A percentile compares a stretch with the other conserved stretches of the same genome.
These are phyloP conservation scores for Cerastis leucographa DNA, from an alignment of 2,888 invertebrate species.

Conservation along the genomic window DNA sequence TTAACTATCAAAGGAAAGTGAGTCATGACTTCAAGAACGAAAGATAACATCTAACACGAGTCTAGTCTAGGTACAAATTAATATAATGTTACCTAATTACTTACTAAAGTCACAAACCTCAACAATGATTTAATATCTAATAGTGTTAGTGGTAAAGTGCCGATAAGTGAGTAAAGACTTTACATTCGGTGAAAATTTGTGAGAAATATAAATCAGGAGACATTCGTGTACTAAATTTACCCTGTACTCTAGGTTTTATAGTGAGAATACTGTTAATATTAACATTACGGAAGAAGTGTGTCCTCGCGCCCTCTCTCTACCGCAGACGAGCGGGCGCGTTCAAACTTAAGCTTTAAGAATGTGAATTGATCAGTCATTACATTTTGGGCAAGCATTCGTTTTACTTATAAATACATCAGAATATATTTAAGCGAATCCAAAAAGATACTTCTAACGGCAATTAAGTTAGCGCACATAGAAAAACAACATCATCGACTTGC, in stretches of 20 bases:
- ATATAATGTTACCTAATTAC: conserved; percentile 81
- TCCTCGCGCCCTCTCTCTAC: conserved; percentile 59
- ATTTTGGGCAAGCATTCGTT: conserved; percentile 85
- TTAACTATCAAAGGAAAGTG: conserved; percentile 72
- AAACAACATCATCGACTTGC: conserved; percentile 73
- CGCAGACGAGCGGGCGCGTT: conserved; percentile 68
- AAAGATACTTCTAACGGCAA: conserved; percentile 62
- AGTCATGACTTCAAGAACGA: conserved; percentile 73
- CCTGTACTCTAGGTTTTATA: conserved; percentile 90
- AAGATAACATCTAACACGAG: conserved; percentile 74
- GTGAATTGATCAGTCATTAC: conserved; percentile 84
- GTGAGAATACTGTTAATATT: conserved; percentile 83
- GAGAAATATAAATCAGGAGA: conserved; percentile 86
- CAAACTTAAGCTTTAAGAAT: conserved; percentile 73
- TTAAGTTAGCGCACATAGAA: conserved; percentile 70
- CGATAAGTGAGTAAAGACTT: conserved; percentile 86
- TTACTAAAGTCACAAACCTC: conserved; percentile 85
- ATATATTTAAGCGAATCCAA: conserved; percentile 65
- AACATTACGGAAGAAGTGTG: conserved; percentile 75
- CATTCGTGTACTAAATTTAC: conserved; percentile 89
- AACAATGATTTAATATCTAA: conserved; percentile 86
- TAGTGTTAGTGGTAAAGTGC: conserved; percentile 84
- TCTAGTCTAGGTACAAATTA: conserved; percentile 84
- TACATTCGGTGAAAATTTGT: conserved; percentile 86
- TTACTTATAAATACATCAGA: conserved; percentile 77